Evolutionary conservation across 2,113 vertebrate genomes (phyloP).

Genomic region (Lasiurus cinereus): DNA sequence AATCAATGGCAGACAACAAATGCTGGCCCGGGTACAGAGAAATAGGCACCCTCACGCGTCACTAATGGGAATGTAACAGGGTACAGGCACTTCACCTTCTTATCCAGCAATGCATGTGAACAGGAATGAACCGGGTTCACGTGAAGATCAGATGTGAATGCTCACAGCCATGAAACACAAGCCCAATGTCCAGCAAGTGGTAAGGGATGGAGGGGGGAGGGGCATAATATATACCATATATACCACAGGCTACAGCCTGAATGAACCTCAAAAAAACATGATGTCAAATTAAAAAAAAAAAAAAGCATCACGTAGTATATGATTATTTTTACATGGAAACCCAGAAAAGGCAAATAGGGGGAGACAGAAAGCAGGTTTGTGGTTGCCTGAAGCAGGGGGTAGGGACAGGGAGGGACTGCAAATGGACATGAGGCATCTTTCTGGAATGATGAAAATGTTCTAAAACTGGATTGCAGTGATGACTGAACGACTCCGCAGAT

Average conservation of each 20-base stretch:
- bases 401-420: constrained; percentile 55
- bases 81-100: background rate
- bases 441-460: constrained; percentile 75
- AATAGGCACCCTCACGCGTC: background rate
- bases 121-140: constrained; percentile 30
- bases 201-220: background rate
- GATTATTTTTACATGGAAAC: background rate
- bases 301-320: background rate
- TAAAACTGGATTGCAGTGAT: constrained; percentile 67
- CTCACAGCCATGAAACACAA: constrained; percentile 29
- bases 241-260: background rate
- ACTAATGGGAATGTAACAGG: background rate
- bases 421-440: constrained; percentile 65
- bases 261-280: background rate
- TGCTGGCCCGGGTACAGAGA: background rate
- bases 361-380: constrained; percentile 14
- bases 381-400: constrained; percentile 11
- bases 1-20: background rate
- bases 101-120: constrained; percentile 2
- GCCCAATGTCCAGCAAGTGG: background rate
- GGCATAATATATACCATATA: background rate
- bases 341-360: constrained; percentile 30
- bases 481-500: constrained; percentile 40
- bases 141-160: background rate
- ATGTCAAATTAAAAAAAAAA: background rate